Conservation (phyloP, 1,140 invertebrate genomes). For the roundworm (Caenorhabditis elegans) region WBcel235 BX284606.5:5036501-5037000, state of each 20-base stretch:
- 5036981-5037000: neutral
- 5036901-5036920: neutral
- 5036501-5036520: neutral
- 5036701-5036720: conserved; percentile 14
- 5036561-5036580: neutral
- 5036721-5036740: neutral
- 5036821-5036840: neutral
- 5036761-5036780: neutral
- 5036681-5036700: conserved; percentile 4
- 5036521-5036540: neutral
- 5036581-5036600: neutral
- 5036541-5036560: neutral
- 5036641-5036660: conserved; percentile 18
- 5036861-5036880: neutral
- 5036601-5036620: conserved; percentile 20
- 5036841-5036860: neutral
- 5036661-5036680: conserved; percentile 9
- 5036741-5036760: neutral
- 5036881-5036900: neutral
- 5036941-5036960: neutral
- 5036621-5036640: conserved; percentile 23
- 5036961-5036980: neutral
- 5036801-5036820: neutral
- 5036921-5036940: neutral
- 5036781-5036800: neutral